phyloP scores from a whole-genome alignment of 2,113 vertebrate species.

The Hypomesus transpacificus region DNA sequence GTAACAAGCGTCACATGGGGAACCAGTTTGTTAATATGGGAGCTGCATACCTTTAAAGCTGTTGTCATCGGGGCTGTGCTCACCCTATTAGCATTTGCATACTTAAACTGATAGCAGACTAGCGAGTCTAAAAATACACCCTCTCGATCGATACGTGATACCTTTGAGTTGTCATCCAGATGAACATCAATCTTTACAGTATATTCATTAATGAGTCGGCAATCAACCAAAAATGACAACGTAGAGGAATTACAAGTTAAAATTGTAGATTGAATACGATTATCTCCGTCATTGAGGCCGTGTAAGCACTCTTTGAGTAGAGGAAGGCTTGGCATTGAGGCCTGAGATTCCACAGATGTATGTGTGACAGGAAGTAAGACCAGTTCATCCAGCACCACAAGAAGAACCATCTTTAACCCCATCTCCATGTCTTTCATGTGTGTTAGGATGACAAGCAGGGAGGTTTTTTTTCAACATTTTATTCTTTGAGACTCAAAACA shows the following conservation, averaged over 20 bases:
- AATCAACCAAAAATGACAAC: no score
- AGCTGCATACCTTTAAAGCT: conserved; percentile 42
- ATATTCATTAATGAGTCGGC: no score
- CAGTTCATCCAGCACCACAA: background rate
- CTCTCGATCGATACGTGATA: no score
- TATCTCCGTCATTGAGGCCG: no score
- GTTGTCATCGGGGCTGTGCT: conserved; percentile 26
- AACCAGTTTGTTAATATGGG: conserved; percentile 14
- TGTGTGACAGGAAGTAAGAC: background rate
- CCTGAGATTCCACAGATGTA: conserved; percentile 1
- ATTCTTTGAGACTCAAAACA: conserved; percentile 64
- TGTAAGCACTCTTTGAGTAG: no score
- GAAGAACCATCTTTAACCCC: background rate
- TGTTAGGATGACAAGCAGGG: conserved; percentile 23
- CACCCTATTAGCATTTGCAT: conserved; percentile 11
- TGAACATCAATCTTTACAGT: no score
- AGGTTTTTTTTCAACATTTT: conserved; percentile 43
- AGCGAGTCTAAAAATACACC: background rate
- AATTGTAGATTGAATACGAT: no score
- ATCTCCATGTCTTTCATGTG: background rate
- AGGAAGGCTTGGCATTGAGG: no score
- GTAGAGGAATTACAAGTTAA: no score
- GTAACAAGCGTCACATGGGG: conserved; percentile 43
- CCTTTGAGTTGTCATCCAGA: no score
- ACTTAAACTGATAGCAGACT: background rate